Evolutionary conservation across 1,140 invertebrate genomes (phyloP).

Genomic region (Drosophila santomea): DNA sequence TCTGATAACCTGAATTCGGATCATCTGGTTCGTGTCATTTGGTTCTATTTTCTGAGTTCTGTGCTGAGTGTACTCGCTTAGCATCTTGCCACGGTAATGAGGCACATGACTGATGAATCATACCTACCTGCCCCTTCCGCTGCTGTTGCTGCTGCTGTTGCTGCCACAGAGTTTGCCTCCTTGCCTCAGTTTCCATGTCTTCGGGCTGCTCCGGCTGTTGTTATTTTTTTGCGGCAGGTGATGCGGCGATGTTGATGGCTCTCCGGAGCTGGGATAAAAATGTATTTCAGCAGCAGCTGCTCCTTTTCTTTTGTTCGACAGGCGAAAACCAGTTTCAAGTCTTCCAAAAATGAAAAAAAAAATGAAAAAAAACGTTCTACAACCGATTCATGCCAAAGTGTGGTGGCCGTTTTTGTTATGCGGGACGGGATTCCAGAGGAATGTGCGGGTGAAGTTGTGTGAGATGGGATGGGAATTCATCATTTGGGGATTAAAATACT

Average conservation of each 20-base stretch:
- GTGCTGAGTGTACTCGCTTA: slow-evolving; percentile 14
- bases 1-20: neutral
- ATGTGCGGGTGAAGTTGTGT: neutral
- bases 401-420: slow-evolving; percentile 9
- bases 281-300: slow-evolving; percentile 45
- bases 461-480: slow-evolving; percentile 20
- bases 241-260: slow-evolving; percentile 21
- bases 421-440: slow-evolving; percentile 2
- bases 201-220: slow-evolving; percentile 31
- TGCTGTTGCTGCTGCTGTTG: neutral
- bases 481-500: slow-evolving; percentile 27
- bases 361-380: slow-evolving; percentile 12
- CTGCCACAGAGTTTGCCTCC: neutral
- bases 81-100: slow-evolving; percentile 49
- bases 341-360: slow-evolving; percentile 31
- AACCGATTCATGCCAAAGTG: slow-evolving; percentile 34
- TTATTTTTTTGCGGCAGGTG: slow-evolving; percentile 40
- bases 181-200: slow-evolving; percentile 7
- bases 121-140: slow-evolving; percentile 34
- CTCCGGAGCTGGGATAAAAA: slow-evolving; percentile 29
- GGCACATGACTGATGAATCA: slow-evolving; percentile 64
- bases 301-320: slow-evolving; percentile 27
- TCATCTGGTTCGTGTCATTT: neutral
- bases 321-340: slow-evolving; percentile 32
- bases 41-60: slow-evolving; percentile 18